Conservation (phyloP, 1,140 invertebrate species). For the Harlomillsia oculata region DNA sequence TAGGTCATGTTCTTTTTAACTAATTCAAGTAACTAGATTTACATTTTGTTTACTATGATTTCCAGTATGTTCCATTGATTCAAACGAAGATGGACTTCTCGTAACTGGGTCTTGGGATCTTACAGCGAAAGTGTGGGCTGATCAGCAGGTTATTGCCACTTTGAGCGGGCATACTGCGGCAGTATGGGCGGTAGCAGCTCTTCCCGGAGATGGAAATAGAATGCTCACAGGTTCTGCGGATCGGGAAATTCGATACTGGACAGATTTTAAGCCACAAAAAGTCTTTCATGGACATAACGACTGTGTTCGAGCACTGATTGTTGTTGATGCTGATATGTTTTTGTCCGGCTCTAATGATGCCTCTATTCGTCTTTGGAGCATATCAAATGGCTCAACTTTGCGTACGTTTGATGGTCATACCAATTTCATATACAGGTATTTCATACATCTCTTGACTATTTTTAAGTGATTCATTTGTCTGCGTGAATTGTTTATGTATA, state of each 20-base stretch:
- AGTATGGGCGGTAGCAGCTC: conserved; percentile 73
- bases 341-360: conserved; percentile 87
- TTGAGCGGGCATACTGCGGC: conserved; percentile 68
- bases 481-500: too few relatives aligned
- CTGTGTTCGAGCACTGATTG: conserved; percentile 70
- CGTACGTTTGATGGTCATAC: conserved; percentile 68
- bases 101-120: conserved; percentile 84
- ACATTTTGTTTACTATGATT: conserved; percentile 23
- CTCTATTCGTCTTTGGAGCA: conserved; percentile 66
- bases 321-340: conserved; percentile 59
- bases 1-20: too few relatives aligned
- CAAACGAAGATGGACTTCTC: conserved; percentile 50
- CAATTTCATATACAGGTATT: conserved; percentile 50
- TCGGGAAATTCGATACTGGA: conserved; percentile 78
- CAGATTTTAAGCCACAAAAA: conserved; percentile 31
- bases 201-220: conserved; percentile 45
- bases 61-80: conserved; percentile 55
- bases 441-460: background rate
- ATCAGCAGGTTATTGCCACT: conserved; percentile 46
- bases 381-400: conserved; percentile 63
- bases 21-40: too few relatives aligned
- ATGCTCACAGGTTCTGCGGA: conserved; percentile 84
- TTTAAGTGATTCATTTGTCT: too few relatives aligned
- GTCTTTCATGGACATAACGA: conserved; percentile 64
- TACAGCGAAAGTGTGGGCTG: conserved; percentile 70